phyloP scores from a whole-genome alignment of 2,888 invertebrate species.

The Drosophila stalkeri region DNA sequence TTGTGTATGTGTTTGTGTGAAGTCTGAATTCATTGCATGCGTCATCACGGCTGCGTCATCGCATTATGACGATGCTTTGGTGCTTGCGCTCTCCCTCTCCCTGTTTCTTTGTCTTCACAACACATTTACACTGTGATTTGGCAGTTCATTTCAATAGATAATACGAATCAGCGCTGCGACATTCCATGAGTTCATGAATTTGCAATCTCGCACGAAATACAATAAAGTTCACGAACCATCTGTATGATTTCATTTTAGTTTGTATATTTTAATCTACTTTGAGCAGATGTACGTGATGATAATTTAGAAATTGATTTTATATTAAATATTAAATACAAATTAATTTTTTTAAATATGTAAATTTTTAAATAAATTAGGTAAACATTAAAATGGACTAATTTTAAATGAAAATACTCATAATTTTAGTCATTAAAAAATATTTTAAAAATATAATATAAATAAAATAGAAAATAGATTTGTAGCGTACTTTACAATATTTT shows the following conservation, averaged over 20 bases:
- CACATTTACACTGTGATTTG: background rate
- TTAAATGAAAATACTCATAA: too few relatives aligned
- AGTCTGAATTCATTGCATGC: constrained; percentile 43
- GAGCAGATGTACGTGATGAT: background rate
- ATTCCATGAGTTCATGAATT: constrained; percentile 35
- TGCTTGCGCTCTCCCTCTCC: background rate
- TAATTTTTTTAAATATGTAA: too few relatives aligned
- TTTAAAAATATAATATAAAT: too few relatives aligned
- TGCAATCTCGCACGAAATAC: constrained; percentile 52
- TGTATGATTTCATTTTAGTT: constrained; percentile 13
- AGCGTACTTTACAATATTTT: too few relatives aligned
- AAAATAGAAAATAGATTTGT: too few relatives aligned
- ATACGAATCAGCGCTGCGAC: constrained; percentile 27
- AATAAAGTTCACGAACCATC: constrained; percentile 26
- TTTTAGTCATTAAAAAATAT: too few relatives aligned
- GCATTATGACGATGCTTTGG: constrained; percentile 54
- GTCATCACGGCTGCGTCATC: constrained; percentile 71
- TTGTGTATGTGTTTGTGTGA: background rate
- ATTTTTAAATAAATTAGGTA: background rate
- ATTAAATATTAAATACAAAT: too few relatives aligned
- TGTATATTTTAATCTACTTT: constrained; percentile 5
- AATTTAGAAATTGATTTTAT: too few relatives aligned
- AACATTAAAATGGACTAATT: too few relatives aligned
- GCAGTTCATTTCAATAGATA: constrained; percentile 21
- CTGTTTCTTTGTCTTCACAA: background rate